These are phyloP conservation scores for Belonocnema kinseyi DNA, from an alignment of 1,140 invertebrate species.

Conservation along the genomic window DNA sequence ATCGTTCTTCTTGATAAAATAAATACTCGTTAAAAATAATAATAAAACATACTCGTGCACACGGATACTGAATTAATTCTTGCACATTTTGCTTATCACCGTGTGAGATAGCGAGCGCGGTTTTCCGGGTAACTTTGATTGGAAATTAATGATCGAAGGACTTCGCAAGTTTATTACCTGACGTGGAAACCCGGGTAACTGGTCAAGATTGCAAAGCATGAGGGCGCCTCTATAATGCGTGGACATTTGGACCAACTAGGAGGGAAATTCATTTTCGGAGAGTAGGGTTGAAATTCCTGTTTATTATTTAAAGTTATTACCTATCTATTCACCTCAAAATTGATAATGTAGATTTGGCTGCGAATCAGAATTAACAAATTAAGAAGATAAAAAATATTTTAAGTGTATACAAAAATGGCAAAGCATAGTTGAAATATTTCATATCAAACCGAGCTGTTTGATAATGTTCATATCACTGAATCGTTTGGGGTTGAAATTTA, in stretches of 20 bases:
- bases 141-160: conserved; percentile 55
- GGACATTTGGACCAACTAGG: conserved; percentile 55
- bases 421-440: no score
- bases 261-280: conserved; percentile 55
- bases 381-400: no score
- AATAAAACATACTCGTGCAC: not conserved
- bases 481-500: no score
- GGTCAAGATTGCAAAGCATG: conserved; percentile 50
- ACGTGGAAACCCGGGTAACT: conserved; percentile 46
- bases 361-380: no score
- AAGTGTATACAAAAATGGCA: no score
- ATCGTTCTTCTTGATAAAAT: not conserved
- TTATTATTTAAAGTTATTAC: no score
- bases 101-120: not conserved
- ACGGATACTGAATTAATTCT: not conserved
- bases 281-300: not conserved
- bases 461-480: no score
- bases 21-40: no score
- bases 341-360: no score
- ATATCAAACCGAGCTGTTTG: no score
- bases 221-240: conserved; percentile 46
- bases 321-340: no score
- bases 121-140: conserved; percentile 39
- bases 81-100: conserved; percentile 17
- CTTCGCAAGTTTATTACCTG: conserved; percentile 55